Evolutionary conservation across 1,140 invertebrate genomes (phyloP).

Genomic region (Paralvinella palmiformis): DNA sequence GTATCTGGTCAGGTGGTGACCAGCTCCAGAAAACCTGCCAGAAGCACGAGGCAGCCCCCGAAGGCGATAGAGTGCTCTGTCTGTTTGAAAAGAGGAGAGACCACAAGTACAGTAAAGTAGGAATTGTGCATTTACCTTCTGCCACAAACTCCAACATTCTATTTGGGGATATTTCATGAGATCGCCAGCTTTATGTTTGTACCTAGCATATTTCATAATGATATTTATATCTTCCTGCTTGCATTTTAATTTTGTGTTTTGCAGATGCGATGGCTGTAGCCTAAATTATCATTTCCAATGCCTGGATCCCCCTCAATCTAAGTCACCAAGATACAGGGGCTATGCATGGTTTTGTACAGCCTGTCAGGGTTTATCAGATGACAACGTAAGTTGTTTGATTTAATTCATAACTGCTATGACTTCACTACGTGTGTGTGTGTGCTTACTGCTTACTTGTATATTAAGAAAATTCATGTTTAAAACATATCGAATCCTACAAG

Average conservation of each 20-base stretch:
- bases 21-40: too few species aligned
- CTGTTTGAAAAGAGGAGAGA: conserved; percentile 28
- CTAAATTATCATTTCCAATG: conserved; percentile 87
- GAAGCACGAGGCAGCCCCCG: too few species aligned
- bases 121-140: neutral
- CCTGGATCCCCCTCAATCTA: conserved; percentile 84
- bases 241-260: neutral
- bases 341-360: conserved; percentile 94
- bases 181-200: neutral
- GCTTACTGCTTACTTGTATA: too few species aligned
- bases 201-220: neutral
- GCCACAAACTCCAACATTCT: neutral
- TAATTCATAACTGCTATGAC: too few species aligned
- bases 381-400: too few species aligned
- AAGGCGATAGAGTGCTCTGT: conserved; percentile 34
- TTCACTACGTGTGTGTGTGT: too few species aligned
- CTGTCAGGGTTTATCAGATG: conserved; percentile 61
- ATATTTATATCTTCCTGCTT: neutral
- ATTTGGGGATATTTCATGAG: neutral
- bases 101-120: conserved; percentile 32
- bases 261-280: conserved; percentile 79
- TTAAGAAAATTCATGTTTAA: too few species aligned
- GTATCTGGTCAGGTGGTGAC: too few species aligned
- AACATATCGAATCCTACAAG: too few species aligned
- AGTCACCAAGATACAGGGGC: conserved; percentile 84